phyloP scores from a whole-genome alignment of 2,797 vertebrate genomes.

The Sebastes matsubarae region DNA sequence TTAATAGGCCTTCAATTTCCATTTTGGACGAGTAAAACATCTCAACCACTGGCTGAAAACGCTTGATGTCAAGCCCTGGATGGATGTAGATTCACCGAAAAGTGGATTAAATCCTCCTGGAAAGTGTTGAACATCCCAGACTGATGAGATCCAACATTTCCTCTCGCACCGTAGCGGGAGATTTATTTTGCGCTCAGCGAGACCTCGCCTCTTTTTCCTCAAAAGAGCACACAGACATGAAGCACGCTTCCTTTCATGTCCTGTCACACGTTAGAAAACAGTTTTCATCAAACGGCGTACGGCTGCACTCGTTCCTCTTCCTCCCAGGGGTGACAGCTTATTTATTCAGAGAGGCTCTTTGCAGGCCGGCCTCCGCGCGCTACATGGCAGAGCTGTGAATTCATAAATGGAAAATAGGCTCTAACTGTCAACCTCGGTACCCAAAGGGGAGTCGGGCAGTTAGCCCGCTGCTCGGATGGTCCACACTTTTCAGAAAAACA shows the following conservation, averaged over 20 bases:
- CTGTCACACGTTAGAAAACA: constrained; percentile 28
- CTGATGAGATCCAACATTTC: background rate
- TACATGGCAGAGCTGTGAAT: constrained; percentile 35
- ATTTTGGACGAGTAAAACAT: too few relatives aligned
- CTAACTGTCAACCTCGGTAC: constrained; percentile 26
- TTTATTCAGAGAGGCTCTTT: constrained; percentile 45
- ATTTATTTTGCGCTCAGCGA: background rate
- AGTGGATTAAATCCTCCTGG: background rate
- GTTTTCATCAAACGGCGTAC: constrained; percentile 5
- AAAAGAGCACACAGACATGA: constrained; percentile 4
- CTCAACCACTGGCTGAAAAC: too few relatives aligned
- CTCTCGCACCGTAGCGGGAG: background rate
- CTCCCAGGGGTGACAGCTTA: constrained; percentile 26
- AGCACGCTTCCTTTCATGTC: constrained; percentile 39
- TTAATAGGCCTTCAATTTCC: too few relatives aligned
- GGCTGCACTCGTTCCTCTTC: background rate
- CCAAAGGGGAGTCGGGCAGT: constrained; percentile 20
- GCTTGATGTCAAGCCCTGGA: too few relatives aligned
- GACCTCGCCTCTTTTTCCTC: constrained; percentile 13
- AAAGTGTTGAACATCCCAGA: background rate
- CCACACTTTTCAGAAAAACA: constrained; percentile 9
- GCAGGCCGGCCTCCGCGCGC: background rate
- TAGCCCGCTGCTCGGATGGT: constrained; percentile 4
- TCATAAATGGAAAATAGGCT: constrained; percentile 45
- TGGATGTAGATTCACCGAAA: background rate